Evolutionary conservation across 2,113 vertebrate genomes (phyloP), one percentile per base, ranked within the genome.

Genomic region (Neolamprologus devosi): DNA sequence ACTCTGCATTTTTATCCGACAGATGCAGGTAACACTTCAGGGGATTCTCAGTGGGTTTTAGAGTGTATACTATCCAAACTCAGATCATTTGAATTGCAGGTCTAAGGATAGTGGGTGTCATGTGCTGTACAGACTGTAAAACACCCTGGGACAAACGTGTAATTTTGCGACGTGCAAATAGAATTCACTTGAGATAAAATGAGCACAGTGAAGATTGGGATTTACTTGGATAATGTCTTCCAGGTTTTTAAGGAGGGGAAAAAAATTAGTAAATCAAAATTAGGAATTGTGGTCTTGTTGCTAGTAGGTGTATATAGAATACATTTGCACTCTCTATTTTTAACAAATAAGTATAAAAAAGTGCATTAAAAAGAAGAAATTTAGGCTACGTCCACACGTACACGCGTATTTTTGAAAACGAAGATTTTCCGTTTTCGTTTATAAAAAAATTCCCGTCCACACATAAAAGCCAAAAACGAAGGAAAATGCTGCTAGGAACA

Each of bases 191-290:
- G 9, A 23, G 21, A 73, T 42, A 3, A 68, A 37, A 55, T 26
- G 80, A 70, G 30, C 8, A 26, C 37, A 70, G 40, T 73, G 40
- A 45, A 28, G 21, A 75, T 47, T 75, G 23, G 16, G 70, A 75
- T 47, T 75, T 26, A 47, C 21, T 75, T 75, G 70, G 16, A 75
- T 12, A 1, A 28, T 47, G 9, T 75, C 4, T 17, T 47, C 40
- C 42, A 47, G 14, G 42, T 28, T 19, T 75, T 19, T 47, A 75
- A 75, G 40, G 35, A 0, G 57, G 5, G 14, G 0, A 0, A 6
- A 26, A 16, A 26, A 26, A 5, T 45, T 10, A 7, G 13, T 17
- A 17, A 73, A 73, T 40, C 13, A 26, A 26, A 45, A 73, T 73
- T 26, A 26, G 40, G 13, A 45, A 73, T 45, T 73, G 40, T 45